Percentiles rank a stretch among this genome's conserved stretches.
Evolutionary conservation across 2,888 invertebrate genomes (phyloP).

Genomic region (Ganaspis brasiliensis): DNA sequence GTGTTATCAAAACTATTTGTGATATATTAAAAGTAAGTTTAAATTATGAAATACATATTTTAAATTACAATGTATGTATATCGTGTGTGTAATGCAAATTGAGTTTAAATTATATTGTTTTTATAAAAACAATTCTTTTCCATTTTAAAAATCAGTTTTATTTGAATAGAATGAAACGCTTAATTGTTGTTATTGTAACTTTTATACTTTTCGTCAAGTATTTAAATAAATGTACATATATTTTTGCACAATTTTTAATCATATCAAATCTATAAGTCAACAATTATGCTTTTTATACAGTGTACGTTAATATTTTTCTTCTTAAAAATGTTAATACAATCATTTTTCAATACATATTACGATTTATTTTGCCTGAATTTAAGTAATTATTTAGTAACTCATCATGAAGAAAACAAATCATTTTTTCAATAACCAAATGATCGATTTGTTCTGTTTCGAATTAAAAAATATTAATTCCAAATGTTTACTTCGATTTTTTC

Average conservation of each 20-base stretch:
- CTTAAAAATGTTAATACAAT: too few relatives aligned
- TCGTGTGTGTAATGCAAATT: too few relatives aligned
- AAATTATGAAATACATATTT: background rate
- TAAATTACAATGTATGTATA: conserved; percentile 1
- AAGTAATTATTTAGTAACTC: too few relatives aligned
- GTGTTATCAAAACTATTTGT: conserved; percentile 18
- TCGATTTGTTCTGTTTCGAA: too few relatives aligned
- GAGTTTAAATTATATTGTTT: too few relatives aligned
- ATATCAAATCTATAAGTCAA: background rate
- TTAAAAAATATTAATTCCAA: background rate
- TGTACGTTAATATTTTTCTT: too few relatives aligned
- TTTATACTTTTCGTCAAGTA: background rate
- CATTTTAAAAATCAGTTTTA: conserved; percentile 1
- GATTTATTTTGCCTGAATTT: too few relatives aligned
- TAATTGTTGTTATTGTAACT: conserved; percentile 2
- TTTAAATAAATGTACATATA: background rate
- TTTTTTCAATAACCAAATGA: too few relatives aligned
- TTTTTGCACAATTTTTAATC: conserved; percentile 31
- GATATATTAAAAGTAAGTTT: conserved; percentile 29
- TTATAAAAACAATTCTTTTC: background rate
- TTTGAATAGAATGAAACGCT: background rate
- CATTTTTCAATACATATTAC: too few relatives aligned
- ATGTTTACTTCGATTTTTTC: background rate
- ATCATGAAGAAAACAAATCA: too few relatives aligned
- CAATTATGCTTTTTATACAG: background rate